phyloP scores from a whole-genome alignment of 1,140 invertebrate genomes.

The Diachasma alloeum region DNA sequence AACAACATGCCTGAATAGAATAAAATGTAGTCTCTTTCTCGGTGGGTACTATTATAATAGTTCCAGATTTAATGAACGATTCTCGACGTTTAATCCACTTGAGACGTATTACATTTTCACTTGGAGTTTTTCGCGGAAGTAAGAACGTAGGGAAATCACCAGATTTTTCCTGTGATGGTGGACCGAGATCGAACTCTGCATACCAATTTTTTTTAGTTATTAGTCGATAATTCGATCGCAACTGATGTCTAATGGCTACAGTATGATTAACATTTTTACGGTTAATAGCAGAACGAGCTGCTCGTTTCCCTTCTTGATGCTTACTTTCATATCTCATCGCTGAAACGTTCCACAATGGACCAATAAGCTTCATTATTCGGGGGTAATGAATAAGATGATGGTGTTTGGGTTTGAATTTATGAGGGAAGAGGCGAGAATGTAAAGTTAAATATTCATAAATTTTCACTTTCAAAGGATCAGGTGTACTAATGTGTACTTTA shows the following conservation, averaged over 20 bases:
- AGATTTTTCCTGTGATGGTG: neutral
- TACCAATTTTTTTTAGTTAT: neutral
- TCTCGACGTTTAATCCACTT: neutral
- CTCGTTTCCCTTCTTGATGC: slow-evolving; percentile 23
- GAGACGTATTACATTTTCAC: neutral
- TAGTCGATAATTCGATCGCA: slow-evolving; percentile 15
- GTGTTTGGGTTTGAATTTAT: slow-evolving; percentile 23
- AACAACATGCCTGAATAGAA: neutral
- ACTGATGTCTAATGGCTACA: slow-evolving; percentile 15
- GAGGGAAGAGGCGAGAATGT: slow-evolving; percentile 30
- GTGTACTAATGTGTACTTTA: neutral
- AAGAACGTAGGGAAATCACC: neutral
- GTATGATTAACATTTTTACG: slow-evolving; percentile 23
- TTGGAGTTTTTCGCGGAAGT: neutral
- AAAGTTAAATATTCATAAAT: slow-evolving; percentile 30
- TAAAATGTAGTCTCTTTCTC: neutral
- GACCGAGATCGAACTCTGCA: neutral
- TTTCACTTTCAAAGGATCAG: neutral
- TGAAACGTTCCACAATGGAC: slow-evolving; percentile 20
- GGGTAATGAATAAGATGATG: slow-evolving; percentile 30
- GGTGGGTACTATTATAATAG: neutral
- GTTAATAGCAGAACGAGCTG: slow-evolving; percentile 2
- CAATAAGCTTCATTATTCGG: slow-evolving; percentile 6
- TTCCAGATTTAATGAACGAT: neutral
- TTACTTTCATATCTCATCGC: slow-evolving; percentile 24